These are phyloP conservation scores for Drosophila truncata DNA, from an alignment of 1,140 invertebrate genomes.

Conservation along the genomic window DNA sequence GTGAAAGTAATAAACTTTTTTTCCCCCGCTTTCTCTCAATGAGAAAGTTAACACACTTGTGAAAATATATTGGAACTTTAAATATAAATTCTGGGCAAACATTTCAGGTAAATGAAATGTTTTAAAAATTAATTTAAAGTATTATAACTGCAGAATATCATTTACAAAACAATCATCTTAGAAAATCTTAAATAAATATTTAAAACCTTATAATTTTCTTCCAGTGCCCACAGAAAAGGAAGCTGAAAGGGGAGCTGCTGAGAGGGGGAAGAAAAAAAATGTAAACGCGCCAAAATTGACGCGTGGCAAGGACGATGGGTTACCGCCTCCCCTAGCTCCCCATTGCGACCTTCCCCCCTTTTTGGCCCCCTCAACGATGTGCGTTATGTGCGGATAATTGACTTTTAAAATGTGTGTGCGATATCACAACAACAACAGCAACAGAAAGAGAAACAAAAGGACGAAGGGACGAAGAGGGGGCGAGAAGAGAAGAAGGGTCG, in stretches of 20 bases:
- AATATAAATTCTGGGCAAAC: not conserved
- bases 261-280: conserved; percentile 24
- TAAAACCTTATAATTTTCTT: not conserved
- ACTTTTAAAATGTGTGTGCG: conserved; percentile 83
- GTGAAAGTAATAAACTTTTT: conserved; percentile 78
- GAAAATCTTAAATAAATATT: not conserved
- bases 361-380: conserved; percentile 67
- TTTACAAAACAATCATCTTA: too few species aligned
- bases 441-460: conserved; percentile 12
- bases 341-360: not conserved
- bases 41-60: conserved; percentile 35
- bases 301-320: conserved; percentile 63
- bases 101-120: not conserved
- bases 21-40: conserved; percentile 36
- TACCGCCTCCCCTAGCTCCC: not conserved
- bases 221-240: conserved; percentile 12
- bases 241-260: conserved; percentile 36
- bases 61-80: not conserved
- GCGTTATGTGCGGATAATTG: conserved; percentile 83
- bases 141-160: too few species aligned
- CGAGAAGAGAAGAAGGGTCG: conserved; percentile 56
- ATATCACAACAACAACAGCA: conserved; percentile 67
- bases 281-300: conserved; percentile 74
- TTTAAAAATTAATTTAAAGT: too few species aligned
- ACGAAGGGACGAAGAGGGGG: not conserved